phyloP scores from a whole-genome alignment of 2,888 invertebrate genomes.

The Drosophila mulleri region DNA sequence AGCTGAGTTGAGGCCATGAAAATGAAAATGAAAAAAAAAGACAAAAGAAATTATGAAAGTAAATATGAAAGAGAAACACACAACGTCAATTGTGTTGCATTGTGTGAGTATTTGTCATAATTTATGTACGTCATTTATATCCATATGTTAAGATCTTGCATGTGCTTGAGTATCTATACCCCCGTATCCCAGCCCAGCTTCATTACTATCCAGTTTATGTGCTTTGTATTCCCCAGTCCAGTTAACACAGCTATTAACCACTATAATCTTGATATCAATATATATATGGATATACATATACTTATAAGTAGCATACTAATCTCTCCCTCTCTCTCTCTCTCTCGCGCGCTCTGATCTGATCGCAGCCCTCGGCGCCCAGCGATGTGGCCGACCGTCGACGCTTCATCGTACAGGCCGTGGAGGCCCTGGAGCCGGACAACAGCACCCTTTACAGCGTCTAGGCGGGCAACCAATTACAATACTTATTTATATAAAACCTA shows the following conservation, averaged over 20 bases:
- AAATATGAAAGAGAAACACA: conserved; percentile 22
- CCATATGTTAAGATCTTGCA: conserved; percentile 12
- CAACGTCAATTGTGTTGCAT: conserved; percentile 56
- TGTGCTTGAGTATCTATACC: conserved; percentile 19
- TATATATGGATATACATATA: not conserved
- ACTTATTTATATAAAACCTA: conserved; percentile 42
- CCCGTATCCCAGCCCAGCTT: conserved; percentile 14
- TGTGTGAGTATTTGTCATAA: conserved; percentile 74
- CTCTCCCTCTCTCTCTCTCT: not conserved
- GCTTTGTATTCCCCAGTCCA: not conserved
- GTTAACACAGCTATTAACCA: conserved; percentile 16
- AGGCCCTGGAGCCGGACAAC: conserved; percentile 80
- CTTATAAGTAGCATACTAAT: not conserved
- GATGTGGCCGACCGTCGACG: conserved; percentile 75
- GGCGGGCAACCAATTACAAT: conserved; percentile 2
- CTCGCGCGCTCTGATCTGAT: not conserved
- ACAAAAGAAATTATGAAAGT: not conserved
- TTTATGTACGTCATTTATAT: conserved; percentile 11
- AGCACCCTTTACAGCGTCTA: conserved; percentile 77
- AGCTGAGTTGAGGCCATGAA: conserved; percentile 72
- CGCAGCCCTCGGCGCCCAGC: conserved; percentile 52
- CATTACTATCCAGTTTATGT: not conserved
- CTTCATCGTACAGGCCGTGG: conserved; percentile 82
- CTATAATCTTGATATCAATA: not conserved
- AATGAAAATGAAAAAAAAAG: not conserved